These are phyloP conservation scores for Carlito syrichta DNA, from an alignment of 2,113 vertebrate species.

Conservation along the genomic window DNA sequence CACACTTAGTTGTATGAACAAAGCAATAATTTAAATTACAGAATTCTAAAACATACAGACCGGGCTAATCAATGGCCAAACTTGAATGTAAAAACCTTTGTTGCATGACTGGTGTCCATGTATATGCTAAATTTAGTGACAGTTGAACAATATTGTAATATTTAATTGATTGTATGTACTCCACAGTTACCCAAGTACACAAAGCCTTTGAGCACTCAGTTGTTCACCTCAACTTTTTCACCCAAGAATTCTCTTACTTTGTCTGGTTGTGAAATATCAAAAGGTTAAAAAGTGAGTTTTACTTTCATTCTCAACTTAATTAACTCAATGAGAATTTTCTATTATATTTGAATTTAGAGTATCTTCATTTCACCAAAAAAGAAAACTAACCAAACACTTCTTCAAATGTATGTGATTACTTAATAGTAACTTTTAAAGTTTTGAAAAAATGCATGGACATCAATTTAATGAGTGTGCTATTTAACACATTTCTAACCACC, in stretches of 20 bases:
- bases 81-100: neutral
- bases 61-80: neutral
- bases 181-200: neutral
- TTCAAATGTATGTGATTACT: neutral
- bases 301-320: neutral
- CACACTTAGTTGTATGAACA: neutral
- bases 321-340: neutral
- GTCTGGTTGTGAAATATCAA: neutral
- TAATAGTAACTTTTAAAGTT: constrained; percentile 22
- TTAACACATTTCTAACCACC: constrained; percentile 59
- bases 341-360: neutral
- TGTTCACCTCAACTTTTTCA: neutral
- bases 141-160: neutral
- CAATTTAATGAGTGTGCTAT: constrained; percentile 41
- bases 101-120: neutral
- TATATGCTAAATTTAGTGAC: neutral
- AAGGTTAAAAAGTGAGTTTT: neutral
- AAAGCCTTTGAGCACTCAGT: neutral
- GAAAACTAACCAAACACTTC: no score
- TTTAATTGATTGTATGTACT: neutral
- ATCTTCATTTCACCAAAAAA: neutral
- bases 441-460: constrained; percentile 22
- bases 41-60: neutral
- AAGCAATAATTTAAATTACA: neutral
- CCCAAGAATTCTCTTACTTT: neutral